These are phyloP conservation scores for Brachyalestes nurse DNA, from an alignment of 2,797 vertebrate species.

Conservation along the genomic window DNA sequence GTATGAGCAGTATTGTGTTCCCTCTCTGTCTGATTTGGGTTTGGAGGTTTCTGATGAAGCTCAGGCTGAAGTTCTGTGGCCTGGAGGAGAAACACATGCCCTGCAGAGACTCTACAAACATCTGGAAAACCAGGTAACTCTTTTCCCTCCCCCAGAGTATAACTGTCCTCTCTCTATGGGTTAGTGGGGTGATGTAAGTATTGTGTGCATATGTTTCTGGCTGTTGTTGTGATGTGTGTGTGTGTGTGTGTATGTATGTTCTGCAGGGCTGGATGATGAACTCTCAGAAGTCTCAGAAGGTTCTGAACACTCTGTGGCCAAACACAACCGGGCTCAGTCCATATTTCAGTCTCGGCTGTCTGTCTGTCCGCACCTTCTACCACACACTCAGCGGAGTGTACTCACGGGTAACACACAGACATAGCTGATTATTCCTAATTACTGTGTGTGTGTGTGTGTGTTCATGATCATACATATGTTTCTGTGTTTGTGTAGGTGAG, in stretches of 20 bases:
- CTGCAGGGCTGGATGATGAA: conserved; percentile 53
- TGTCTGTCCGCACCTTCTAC: conserved; percentile 59
- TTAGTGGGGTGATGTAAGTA: background rate
- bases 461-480: too few species aligned
- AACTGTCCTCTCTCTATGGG: too few species aligned
- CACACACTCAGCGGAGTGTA: conserved; percentile 52
- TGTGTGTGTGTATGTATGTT: background rate
- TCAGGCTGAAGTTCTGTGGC: conserved; percentile 62
- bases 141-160: too few species aligned
- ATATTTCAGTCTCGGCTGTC: conserved; percentile 57
- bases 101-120: conserved; percentile 65
- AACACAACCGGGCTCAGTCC: conserved; percentile 61
- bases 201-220: background rate
- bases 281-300: conserved; percentile 47
- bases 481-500: conserved; percentile 20
- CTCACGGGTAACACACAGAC: conserved; percentile 51
- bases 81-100: conserved; percentile 64
- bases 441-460: too few species aligned
- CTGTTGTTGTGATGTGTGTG: too few species aligned
- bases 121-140: conserved; percentile 65
- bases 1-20: conserved; percentile 58
- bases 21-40: conserved; percentile 62
- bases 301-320: conserved; percentile 59
- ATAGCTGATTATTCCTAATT: background rate
- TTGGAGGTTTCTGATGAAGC: conserved; percentile 23